phyloP scores from a whole-genome alignment of 1,140 invertebrate genomes.

The Lordiphosa collinella region DNA sequence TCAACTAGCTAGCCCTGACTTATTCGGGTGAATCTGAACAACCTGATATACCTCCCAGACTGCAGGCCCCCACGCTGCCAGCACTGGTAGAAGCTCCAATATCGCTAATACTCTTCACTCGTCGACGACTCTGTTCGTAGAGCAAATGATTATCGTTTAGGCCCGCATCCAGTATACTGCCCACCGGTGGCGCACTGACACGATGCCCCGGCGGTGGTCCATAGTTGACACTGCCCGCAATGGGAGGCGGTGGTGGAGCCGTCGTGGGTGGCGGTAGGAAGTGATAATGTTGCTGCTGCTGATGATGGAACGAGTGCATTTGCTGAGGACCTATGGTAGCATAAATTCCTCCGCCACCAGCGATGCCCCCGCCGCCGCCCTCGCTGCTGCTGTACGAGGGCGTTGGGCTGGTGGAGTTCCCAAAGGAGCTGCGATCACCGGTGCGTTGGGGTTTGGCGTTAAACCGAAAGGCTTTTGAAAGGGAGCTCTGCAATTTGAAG shows the following conservation, averaged over 20 bases:
- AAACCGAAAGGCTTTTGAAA: constrained; percentile 79
- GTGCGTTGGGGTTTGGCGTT: constrained; percentile 68
- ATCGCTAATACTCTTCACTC: constrained; percentile 87
- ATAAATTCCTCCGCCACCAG: constrained; percentile 77
- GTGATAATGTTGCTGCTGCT: constrained; percentile 58
- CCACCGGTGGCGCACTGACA: constrained; percentile 80
- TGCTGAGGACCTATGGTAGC: constrained; percentile 80
- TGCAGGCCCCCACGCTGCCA: constrained; percentile 69
- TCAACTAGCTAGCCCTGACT: constrained; percentile 31
- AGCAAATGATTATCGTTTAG: constrained; percentile 44
- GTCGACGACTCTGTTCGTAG: constrained; percentile 81
- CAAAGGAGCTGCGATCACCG: constrained; percentile 71
- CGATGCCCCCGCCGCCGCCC: constrained; percentile 44
- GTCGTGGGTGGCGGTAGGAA: constrained; percentile 82
- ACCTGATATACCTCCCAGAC: constrained; percentile 75
- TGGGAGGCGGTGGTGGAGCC: constrained; percentile 80
- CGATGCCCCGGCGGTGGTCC: constrained; percentile 72
- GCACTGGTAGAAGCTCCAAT: constrained; percentile 82
- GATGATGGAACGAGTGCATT: constrained; percentile 80
- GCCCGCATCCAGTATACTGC: constrained; percentile 45
- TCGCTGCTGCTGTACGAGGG: constrained; percentile 79
- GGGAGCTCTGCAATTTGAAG: constrained; percentile 57
- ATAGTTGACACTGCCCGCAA: constrained; percentile 49
- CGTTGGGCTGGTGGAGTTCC: constrained; percentile 79
- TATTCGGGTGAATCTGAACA: constrained; percentile 69